Percentiles rank a stretch among this genome's conserved stretches.
These are phyloP conservation scores for Tauraco hartlaubi DNA, from an alignment of 2,797 vertebrate genomes.

Conservation along the genomic window DNA sequence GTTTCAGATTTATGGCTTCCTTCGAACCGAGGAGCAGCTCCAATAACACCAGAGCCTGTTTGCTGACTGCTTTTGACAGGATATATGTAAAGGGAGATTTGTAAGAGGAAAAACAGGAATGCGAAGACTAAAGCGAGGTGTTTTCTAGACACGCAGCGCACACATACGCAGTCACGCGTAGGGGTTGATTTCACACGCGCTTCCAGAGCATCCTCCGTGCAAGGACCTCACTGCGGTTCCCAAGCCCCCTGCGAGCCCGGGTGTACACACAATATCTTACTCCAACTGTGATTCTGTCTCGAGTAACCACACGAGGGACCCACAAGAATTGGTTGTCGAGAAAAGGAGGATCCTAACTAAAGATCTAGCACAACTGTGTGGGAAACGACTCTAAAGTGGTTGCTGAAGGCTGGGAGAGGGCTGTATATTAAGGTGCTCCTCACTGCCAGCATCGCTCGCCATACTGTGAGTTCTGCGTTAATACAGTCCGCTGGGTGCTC, in stretches of 20 bases:
- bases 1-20: constrained; percentile 88
- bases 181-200: background rate
- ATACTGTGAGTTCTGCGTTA: background rate
- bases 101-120: background rate
- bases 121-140: background rate
- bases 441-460: background rate
- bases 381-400: background rate
- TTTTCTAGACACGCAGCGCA: background rate
- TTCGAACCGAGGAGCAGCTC: constrained; percentile 71
- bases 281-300: constrained; percentile 17
- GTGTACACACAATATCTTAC: constrained; percentile 1
- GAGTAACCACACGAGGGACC: background rate
- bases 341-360: constrained; percentile 43
- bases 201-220: background rate
- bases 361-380: background rate
- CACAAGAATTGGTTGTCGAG: constrained; percentile 35
- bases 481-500: background rate
- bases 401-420: background rate
- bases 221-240: background rate
- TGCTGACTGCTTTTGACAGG: constrained; percentile 66
- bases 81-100: constrained; percentile 13
- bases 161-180: background rate
- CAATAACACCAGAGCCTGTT: constrained; percentile 80
- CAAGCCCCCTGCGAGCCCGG: background rate
- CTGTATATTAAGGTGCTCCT: background rate